Base-by-base conservation (phyloP, 2,888 invertebrate genomes). In the Agrochola macilenta region DNA sequence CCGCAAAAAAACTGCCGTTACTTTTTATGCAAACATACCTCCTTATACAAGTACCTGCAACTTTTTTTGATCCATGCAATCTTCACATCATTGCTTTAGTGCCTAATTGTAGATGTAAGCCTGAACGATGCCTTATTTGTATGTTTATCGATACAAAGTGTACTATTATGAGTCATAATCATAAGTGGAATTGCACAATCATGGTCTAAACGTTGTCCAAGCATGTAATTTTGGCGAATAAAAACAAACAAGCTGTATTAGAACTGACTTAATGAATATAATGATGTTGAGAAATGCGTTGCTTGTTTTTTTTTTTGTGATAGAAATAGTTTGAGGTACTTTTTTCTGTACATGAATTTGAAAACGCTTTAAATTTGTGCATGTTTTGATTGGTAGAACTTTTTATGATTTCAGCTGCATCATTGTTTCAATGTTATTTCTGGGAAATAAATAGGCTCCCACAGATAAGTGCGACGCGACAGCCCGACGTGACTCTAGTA, bases 121-220 rank as follows among this genome's bases (percentile, higher is more conserved):
- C 78, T 89, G 91, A 90, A 92, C 90, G 87, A 90, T 88, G 89
- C 89, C 89, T 92, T 92, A 94, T 94, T 93, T 92, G 91, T 93
- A 90, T 92, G 91, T 92, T 93, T 93, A 94, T 90, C 87, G 88
- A 86, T 87, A 87, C 86, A 88, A 90, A 88, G 89, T 92, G 91
- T 91, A 92, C 90, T 85, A 95, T 95, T 95, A 95, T 86, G 87
- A 88, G 92, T 93, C 93, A 89, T 94, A 94, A 94, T 92, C 89
- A 89, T 92, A 90, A 91, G 88, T 89, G 85, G 87, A 69, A 90
- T 89, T 90, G 91, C 90, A 89, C 91, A 93, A 94, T 92, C 90
- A 90, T 58, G 86, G 84, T 85, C 87, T 90, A 91, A 92, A 91
- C 90, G 89, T 81, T 92, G 89, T 89, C 89, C 83, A 90, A 91